These are phyloP conservation scores for Rhynchomys soricoides DNA, from an alignment of 2,113 vertebrate genomes.

Conservation along the genomic window DNA sequence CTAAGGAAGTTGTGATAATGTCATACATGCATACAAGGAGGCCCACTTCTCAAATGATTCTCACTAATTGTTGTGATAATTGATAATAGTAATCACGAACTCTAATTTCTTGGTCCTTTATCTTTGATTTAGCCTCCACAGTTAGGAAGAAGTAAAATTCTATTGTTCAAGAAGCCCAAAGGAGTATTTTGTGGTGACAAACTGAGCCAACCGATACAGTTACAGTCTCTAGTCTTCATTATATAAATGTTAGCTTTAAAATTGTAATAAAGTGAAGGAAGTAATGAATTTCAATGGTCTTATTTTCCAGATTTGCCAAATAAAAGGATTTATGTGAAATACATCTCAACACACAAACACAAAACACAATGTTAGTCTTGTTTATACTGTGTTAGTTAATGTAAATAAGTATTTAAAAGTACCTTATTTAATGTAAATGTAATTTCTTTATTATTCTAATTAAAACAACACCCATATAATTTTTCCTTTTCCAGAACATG, in stretches of 20 bases:
- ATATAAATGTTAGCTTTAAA: neutral
- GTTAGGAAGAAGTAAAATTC: neutral
- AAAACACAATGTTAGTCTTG: neutral
- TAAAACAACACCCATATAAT: neutral
- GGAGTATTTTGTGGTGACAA: neutral
- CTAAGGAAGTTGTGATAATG: neutral
- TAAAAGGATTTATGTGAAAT: slow-evolving; percentile 10
- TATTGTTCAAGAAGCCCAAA: neutral
- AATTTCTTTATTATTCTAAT: slow-evolving; percentile 6
- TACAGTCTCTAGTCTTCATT: neutral
- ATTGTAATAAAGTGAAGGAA: neutral
- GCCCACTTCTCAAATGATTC: neutral
- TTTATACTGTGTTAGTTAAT: neutral
- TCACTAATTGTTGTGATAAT: neutral
- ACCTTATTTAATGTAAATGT: slow-evolving; percentile 5
- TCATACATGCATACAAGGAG: neutral
- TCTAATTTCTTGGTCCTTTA: neutral
- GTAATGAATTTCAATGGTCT: neutral
- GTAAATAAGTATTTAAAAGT: neutral
- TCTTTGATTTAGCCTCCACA: neutral
- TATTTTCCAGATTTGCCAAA: neutral
- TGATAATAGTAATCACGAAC: neutral
- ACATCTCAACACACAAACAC: neutral
- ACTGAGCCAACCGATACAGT: rapidly evolving
- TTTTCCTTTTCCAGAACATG: neutral